These are phyloP conservation scores for Xestia c-nigrum DNA, from an alignment of 2,888 invertebrate genomes.

Conservation along the genomic window DNA sequence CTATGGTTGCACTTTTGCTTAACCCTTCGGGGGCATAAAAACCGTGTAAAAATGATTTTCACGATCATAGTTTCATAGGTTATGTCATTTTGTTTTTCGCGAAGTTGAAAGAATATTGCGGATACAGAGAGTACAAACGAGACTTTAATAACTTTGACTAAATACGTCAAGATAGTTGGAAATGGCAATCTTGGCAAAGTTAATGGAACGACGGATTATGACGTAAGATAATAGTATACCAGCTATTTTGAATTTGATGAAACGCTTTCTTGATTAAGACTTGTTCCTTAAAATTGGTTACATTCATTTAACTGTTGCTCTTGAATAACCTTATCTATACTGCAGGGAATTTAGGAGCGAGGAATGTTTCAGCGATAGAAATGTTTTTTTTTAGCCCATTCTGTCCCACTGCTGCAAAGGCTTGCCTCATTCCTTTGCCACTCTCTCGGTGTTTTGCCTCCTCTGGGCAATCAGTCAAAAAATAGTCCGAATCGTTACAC, in stretches of 20 bases:
- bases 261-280: background rate
- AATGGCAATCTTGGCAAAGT: background rate
- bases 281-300: background rate
- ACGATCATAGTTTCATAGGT: background rate
- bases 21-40: background rate
- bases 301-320: background rate
- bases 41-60: background rate
- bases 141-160: background rate
- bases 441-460: too few species aligned
- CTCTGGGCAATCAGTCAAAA: too few species aligned
- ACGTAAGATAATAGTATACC: background rate
- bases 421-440: too few species aligned
- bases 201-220: background rate
- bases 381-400: background rate
- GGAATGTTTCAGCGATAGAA: background rate
- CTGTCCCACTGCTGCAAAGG: too few species aligned
- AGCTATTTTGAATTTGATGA: slow-evolving; percentile 2
- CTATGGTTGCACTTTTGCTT: background rate
- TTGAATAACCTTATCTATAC: background rate
- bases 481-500: too few species aligned
- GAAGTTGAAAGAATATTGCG: background rate
- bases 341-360: too few species aligned
- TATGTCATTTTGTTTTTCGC: background rate
- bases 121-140: background rate
- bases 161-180: background rate